phyloP scores from a whole-genome alignment of 2,797 vertebrate genomes.

The Hippopotamyrus pictus region DNA sequence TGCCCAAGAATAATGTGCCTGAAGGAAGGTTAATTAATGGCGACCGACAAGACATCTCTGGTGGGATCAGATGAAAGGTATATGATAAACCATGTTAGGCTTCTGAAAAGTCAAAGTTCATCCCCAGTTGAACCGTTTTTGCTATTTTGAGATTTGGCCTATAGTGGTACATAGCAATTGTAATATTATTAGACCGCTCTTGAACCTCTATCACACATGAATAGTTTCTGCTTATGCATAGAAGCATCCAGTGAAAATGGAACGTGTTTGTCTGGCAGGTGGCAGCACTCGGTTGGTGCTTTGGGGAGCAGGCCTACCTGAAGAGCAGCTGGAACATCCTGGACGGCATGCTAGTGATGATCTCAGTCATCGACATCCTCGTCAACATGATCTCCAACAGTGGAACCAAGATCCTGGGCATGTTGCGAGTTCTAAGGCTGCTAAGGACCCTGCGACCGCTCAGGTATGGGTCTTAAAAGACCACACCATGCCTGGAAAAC shows the following conservation, averaged over 20 bases:
- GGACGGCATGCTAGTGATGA: conserved; percentile 91
- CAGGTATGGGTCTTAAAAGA: conserved; percentile 57
- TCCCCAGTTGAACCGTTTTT: conserved; percentile 35
- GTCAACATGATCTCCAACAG: conserved; percentile 90
- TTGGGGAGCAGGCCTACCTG: conserved; percentile 85
- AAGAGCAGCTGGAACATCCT: conserved; percentile 95
- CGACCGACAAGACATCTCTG: conserved; percentile 25
- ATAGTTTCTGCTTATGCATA: not conserved
- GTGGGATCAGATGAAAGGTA: conserved; percentile 26
- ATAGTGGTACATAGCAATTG: not conserved
- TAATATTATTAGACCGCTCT: not conserved
- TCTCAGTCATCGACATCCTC: conserved; percentile 90
- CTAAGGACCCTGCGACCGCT: conserved; percentile 86
- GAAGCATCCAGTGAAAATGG: not conserved
- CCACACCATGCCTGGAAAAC: not conserved
- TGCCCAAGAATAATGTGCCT: conserved; percentile 44
- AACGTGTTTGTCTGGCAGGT: conserved; percentile 60
- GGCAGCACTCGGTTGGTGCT: conserved; percentile 84
- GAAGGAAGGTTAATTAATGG: conserved; percentile 49
- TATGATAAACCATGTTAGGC: conserved; percentile 28
- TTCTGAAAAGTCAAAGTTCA: conserved; percentile 39
- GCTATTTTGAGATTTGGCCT: conserved; percentile 21
- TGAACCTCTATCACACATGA: not conserved
- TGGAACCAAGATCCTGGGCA: conserved; percentile 90
- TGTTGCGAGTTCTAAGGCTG: conserved; percentile 86